Evolutionary conservation across 1,140 invertebrate genomes (phyloP).

Genomic region (Bicyclus anynana): DNA sequence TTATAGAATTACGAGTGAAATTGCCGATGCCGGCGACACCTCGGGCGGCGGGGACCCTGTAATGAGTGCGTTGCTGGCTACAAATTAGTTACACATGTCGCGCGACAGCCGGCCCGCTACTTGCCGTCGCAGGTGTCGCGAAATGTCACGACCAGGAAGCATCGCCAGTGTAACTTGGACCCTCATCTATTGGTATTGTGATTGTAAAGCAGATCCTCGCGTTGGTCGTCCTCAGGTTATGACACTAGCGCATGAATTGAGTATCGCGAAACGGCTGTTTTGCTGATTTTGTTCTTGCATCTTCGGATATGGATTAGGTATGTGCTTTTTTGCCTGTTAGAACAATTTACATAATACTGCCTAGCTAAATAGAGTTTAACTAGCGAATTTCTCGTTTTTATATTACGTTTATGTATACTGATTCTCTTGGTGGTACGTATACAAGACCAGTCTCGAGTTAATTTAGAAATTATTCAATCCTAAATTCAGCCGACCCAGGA

Average conservation of each 20-base stretch:
- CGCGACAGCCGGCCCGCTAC: constrained; percentile 61
- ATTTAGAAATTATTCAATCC: too few relatives aligned
- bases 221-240: background rate
- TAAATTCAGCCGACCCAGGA: too few relatives aligned
- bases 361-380: too few relatives aligned
- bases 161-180: background rate
- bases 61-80: constrained; percentile 62
- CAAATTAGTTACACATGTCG: constrained; percentile 74
- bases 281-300: too few relatives aligned
- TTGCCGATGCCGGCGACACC: constrained; percentile 61
- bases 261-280: too few relatives aligned
- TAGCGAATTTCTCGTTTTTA: too few relatives aligned
- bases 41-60: constrained; percentile 53
- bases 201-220: background rate
- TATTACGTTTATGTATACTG: too few relatives aligned
- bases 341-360: too few relatives aligned
- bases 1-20: constrained; percentile 68
- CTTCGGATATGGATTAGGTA: too few relatives aligned
- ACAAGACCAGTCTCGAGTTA: too few relatives aligned
- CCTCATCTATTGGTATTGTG: background rate
- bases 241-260: background rate
- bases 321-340: too few relatives aligned
- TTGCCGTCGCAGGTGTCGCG: constrained; percentile 56
- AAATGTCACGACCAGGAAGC: constrained; percentile 42
- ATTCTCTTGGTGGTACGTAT: too few relatives aligned